Percentiles rank a stretch among this genome's conserved stretches.
Evolutionary conservation across 1,140 invertebrate species (phyloP).

Genomic region (Pachyrhynchus sulphureomaculatus): DNA sequence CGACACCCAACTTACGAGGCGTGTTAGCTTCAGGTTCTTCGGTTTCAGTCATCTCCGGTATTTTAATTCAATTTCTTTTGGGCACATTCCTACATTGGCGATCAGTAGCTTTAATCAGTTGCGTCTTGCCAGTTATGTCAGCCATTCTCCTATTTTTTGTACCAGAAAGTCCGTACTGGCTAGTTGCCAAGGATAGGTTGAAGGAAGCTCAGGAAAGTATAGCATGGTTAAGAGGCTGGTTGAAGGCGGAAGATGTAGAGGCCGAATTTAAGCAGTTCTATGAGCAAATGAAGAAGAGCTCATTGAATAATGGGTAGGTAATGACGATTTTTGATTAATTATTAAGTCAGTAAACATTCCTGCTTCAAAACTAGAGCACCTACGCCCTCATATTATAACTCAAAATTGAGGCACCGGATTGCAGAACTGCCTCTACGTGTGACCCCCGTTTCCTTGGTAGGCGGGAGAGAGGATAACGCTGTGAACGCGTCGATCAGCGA

Average conservation of each 20-base stretch:
- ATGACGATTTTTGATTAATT: no score
- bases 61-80: constrained; percentile 68
- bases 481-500: no score
- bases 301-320: no score
- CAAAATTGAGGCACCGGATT: no score
- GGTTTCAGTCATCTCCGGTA: constrained; percentile 70
- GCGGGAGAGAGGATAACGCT: no score
- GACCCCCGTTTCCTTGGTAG: no score
- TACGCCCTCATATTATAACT: no score
- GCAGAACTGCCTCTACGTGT: no score
- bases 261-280: constrained; percentile 57
- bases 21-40: constrained; percentile 71
- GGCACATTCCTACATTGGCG: constrained; percentile 71
- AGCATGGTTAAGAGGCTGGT: constrained; percentile 70
- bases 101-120: constrained; percentile 66
- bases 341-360: no score
- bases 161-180: constrained; percentile 78
- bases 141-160: constrained; percentile 66
- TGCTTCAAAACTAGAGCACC: no score
- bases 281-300: constrained; percentile 22
- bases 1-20: constrained; percentile 73
- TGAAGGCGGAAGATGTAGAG: constrained; percentile 55
- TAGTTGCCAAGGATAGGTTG: constrained; percentile 61
- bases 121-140: constrained; percentile 65
- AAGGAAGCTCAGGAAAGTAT: constrained; percentile 61